Percentiles rank a stretch among this genome's conserved stretches.
Evolutionary conservation across 2,888 invertebrate species (phyloP).

Genomic region (Teleogryllus oceanicus): DNA sequence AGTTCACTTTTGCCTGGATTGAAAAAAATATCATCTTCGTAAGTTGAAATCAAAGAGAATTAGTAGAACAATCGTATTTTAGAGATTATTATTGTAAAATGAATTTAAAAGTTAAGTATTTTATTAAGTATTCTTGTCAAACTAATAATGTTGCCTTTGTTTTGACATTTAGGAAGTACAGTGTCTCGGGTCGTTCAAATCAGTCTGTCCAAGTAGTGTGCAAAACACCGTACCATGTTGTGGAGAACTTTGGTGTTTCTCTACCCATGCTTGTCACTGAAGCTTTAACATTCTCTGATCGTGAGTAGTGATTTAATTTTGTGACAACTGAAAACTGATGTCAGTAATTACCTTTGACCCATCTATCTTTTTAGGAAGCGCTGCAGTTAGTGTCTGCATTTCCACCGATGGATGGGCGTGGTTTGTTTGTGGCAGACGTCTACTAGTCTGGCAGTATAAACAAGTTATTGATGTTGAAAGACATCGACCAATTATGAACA

Average conservation of each 20-base stretch:
- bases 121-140: not conserved
- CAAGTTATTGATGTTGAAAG: conserved; percentile 29
- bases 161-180: conserved; percentile 50
- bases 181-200: conserved; percentile 59
- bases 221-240: conserved; percentile 67
- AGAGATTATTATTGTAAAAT: no score
- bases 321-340: no score
- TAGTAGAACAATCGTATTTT: no score
- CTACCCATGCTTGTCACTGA: conserved; percentile 86
- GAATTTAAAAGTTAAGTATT: not conserved
- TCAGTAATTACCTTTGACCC: conserved; percentile 38
- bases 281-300: conserved; percentile 75
- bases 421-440: conserved; percentile 79
- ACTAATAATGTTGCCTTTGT: no score
- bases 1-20: conserved; percentile 20
- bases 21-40: conserved; percentile 21
- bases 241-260: conserved; percentile 77
- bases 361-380: conserved; percentile 42
- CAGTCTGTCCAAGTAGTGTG: conserved; percentile 72
- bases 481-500: conserved; percentile 40
- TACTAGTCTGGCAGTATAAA: conserved; percentile 78
- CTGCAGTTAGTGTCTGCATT: conserved; percentile 60
- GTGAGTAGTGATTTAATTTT: conserved; percentile 47
- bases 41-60: not conserved
- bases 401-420: conserved; percentile 74